Conservation (phyloP, 2,113 vertebrate genomes). For the Dromaius novaehollandiae region DNA sequence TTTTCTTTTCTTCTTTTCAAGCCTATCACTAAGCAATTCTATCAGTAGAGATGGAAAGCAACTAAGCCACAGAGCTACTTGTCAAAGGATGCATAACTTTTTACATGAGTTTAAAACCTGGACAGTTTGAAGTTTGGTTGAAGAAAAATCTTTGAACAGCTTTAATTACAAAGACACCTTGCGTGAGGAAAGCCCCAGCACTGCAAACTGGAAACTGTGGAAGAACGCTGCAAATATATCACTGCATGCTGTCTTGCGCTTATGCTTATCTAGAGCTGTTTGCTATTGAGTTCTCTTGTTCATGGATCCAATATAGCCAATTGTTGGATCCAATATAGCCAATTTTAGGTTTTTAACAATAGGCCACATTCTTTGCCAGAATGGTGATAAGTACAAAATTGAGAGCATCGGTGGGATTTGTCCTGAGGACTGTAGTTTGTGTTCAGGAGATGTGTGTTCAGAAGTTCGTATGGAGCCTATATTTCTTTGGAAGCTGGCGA, state of each 20-base stretch:
- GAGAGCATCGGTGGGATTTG: background rate
- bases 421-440: background rate
- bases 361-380: background rate
- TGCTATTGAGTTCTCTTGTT: background rate
- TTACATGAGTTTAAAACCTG: background rate
- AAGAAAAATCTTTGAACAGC: background rate
- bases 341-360: background rate
- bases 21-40: too few species aligned
- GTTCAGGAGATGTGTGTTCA: background rate
- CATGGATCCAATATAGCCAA: background rate
- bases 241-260: background rate
- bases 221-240: background rate
- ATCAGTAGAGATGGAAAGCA: too few species aligned
- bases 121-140: background rate
- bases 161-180: background rate
- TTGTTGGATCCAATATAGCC: background rate
- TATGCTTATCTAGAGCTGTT: fast-evolving
- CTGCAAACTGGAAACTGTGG: background rate
- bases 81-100: background rate
- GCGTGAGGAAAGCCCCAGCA: background rate
- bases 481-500: background rate
- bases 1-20: too few species aligned
- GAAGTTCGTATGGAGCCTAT: background rate
- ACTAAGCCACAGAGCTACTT: background rate
- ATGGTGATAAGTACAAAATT: background rate